Evolutionary conservation across 2,797 vertebrate genomes (phyloP), one percentile per base, ranked within the genome.

Genomic region (Periparus ater): DNA sequence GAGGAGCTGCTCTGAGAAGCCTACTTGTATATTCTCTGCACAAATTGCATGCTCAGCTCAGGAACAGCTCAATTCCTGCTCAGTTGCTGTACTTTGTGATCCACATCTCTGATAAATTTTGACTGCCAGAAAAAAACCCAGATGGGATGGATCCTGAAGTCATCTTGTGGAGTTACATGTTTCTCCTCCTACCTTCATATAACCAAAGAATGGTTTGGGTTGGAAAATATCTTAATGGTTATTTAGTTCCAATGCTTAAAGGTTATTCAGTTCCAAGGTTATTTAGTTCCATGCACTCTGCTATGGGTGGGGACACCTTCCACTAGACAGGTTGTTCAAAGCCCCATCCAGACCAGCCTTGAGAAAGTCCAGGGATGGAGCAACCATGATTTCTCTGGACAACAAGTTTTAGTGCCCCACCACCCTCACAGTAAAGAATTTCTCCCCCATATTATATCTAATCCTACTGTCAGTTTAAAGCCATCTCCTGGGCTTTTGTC

Each of bases 21-120:
- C 0, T 1, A 10, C 66, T 15, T 3, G 0, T 20, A 2, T 44
- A 25, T 50, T 70, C 50, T 2, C 13, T 61, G 6, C 18, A 34
- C 12, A 6, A 47, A 47, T 22, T 21, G 10, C 13, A 40, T 13
- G 38, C 38, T 40, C 38, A 40, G 38, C 38, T 40, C 38, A 40
- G 38, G 38, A 40, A 40, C 38, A 40, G 38, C 38, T 40, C 38
- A 40, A 10, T 19, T 55, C 27, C 21, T 54, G 15, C 16, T 70
- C 13, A 22, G 22, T 1, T 66, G 16, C 6, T 44, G 7, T 25
- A 51, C 5, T 2, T n/a, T 29, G 6, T 58, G 26, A 57, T 10
- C 12, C 10, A 57, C 3, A 23, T 29, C 7, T 62, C 11, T 75
- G n/a, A 61, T 4, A 79, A 85, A 19, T 10, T 53, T 11, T 1